Base-by-base conservation (phyloP, 2,888 invertebrate genomes). In the Melinaea marsaeus region DNA sequence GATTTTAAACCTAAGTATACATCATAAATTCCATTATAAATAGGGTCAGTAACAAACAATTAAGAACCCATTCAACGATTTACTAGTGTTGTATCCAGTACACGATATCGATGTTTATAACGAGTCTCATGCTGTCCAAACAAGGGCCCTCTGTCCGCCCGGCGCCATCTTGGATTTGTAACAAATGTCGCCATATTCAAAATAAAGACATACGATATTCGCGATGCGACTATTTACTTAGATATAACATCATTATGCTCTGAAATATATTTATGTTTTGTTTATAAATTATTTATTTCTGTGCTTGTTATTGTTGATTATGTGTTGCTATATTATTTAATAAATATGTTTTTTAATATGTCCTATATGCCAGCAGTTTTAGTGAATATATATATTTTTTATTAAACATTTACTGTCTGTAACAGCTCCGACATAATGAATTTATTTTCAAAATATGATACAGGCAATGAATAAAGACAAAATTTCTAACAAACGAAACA, bases 161-260 rank as follows among this genome's bases (percentile, higher is more conserved):
- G 84, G 85, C 88, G 89, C 88, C 87, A 88, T 85, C 78, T 85
- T 84, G 85, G 79, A 83, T 80, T 77, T 76, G 81, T 86, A 89
- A 88, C 88, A 87, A 89, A 87, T 85, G 88, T 86, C 80, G 79
- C 80, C 81, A 80, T 85, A 79, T 84, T 84, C 80, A 84, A 88
- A 88, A 90, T 87, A 86, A 88, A 88, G 79, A 77, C 79, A 77
- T 76, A 78, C 75, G 76, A 80, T 77, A 75, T 65, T 70, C 69
- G 72, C 73, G 71, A 60, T 63, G 63, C 62, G 71, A 64, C 70
- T 72, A 72, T 73, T 72, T 73, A 72, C 73, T 72, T 71, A 71
- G 67, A 65, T 65, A 55, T 32, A 51, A 51, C 51, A 51, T 51
- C 32, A 51, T 51, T 51, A 51, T 32, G 32, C 11, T 42, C 6